Base-by-base conservation (phyloP, 2,888 invertebrate species). In the Mesorhabditis belari region DNA sequence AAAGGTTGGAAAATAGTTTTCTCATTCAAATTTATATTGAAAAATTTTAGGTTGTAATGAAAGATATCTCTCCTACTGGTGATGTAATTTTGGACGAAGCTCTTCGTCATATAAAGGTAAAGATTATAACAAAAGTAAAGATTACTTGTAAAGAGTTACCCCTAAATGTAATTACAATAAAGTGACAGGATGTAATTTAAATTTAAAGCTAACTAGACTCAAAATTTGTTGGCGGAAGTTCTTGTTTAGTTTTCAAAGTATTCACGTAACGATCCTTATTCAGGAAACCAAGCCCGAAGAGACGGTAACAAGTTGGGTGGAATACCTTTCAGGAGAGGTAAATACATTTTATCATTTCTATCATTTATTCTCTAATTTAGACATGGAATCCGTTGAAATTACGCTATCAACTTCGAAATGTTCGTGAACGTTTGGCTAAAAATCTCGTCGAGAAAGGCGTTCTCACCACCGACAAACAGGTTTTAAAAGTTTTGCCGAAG, bases 311-410 rank as follows among this genome's bases (percentile, higher is more conserved):
- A 92, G 91, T 84, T 98, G 98, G 98, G 93, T 98, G 83, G 98
- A 99, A 86, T 98, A 96, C 85, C 86, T 98, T 56, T 95, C 94
- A 85, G 96, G 93, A 91, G 82, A 82, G 86, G 74, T 67, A 26
- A 28, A 9, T 9, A 35, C 6, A 5, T n/a, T 19, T 52, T 58
- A 57, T 51, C 52, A 55, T 6, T 17, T 62, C 56, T 44, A 12
- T 24, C 4, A 23, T 19, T 27, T 51, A 21, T 35, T 29, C 44
- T 49, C 26, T 24, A 27, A 19, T 4, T 26, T 56, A 77, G 67
- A 98, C 98, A 74, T 99, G 98, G 98, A 99, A 99, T 85, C 98
- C 98, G 29, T 85, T 99, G 81, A 98, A 99, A 84, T 85, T 99
- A 76, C 88, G 92, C 80, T 98, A 95, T 85, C 98, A 99, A 83